A percentile compares a stretch with the other conserved stretches of the same genome.
Conservation (phyloP, 2,888 invertebrate genomes). For the Sialis fuliginosa region DNA sequence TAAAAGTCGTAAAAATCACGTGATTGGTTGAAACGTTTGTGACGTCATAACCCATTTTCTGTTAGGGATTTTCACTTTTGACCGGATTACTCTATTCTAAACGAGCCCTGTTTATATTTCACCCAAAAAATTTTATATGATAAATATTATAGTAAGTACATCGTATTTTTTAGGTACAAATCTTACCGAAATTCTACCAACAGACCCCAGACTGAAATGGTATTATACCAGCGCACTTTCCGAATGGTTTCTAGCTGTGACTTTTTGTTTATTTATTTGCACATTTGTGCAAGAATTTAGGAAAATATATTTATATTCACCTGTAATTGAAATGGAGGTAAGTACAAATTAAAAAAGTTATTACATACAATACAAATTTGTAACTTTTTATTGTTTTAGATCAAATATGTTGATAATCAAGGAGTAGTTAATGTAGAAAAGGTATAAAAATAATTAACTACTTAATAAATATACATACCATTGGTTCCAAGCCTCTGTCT, state of each 20-base stretch:
- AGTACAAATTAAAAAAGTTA: not conserved
- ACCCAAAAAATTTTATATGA: not conserved
- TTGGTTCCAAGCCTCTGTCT: too few relatives aligned
- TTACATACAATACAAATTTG: too few relatives aligned
- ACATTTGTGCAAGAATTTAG: constrained; percentile 36
- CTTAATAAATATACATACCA: too few relatives aligned
- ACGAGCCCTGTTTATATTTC: not conserved
- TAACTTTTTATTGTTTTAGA: too few relatives aligned
- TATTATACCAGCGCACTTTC: constrained; percentile 35
- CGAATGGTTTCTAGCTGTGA: constrained; percentile 36
- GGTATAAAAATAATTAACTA: too few relatives aligned
- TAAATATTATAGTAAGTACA: not conserved
- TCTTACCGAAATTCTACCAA: constrained; percentile 29
- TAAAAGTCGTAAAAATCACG: too few relatives aligned
- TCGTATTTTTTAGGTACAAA: constrained; percentile 20
- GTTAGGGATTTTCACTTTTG: too few relatives aligned
- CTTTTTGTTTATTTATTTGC: constrained; percentile 31
- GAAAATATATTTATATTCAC: constrained; percentile 18
- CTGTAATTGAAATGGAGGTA: constrained; percentile 4
- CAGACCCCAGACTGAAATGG: constrained; percentile 32
- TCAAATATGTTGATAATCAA: too few relatives aligned
- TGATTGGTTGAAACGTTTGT: too few relatives aligned
- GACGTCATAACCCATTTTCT: too few relatives aligned
- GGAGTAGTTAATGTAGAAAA: too few relatives aligned
- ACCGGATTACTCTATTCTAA: too few relatives aligned